Conservation (phyloP, 2,888 invertebrate genomes). For the Malthinus flaveolus region DNA sequence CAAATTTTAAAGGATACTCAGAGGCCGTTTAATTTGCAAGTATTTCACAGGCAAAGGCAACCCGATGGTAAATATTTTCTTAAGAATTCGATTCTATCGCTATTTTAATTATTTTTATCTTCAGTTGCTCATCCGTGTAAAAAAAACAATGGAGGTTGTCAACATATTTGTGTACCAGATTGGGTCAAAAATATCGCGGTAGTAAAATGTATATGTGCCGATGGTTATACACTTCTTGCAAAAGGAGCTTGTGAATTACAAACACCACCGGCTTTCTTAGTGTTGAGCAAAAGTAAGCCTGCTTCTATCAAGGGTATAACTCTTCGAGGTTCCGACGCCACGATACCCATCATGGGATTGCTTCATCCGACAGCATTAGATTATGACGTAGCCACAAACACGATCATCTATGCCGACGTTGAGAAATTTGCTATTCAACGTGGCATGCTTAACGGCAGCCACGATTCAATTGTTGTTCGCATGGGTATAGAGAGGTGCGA, state of each 20-base stretch:
- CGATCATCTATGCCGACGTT: slow-evolving; percentile 57
- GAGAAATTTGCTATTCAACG: slow-evolving; percentile 49
- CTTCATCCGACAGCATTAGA: slow-evolving; percentile 69
- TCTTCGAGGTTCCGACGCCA: slow-evolving; percentile 59
- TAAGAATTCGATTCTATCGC: neutral
- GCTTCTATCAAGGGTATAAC: slow-evolving; percentile 72
- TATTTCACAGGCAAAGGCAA: slow-evolving; percentile 78
- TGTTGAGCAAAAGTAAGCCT: slow-evolving; percentile 68
- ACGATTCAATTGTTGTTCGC: slow-evolving; percentile 47
- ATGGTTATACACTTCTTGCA: slow-evolving; percentile 67
- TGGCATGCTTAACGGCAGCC: slow-evolving; percentile 34
- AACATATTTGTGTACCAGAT: slow-evolving; percentile 74
- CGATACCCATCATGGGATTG: slow-evolving; percentile 70
- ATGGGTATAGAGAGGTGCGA: slow-evolving; percentile 67
- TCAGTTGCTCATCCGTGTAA: slow-evolving; percentile 71
- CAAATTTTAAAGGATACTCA: slow-evolving; percentile 58
- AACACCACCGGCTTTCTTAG: slow-evolving; percentile 65
- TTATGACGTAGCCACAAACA: slow-evolving; percentile 62
- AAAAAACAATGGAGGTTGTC: slow-evolving; percentile 69
- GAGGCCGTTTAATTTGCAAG: slow-evolving; percentile 67
- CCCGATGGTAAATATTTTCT: slow-evolving; percentile 62
- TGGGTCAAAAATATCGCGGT: slow-evolving; percentile 60
- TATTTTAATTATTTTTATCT: slow-evolving; percentile 22
- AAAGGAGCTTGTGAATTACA: slow-evolving; percentile 62
- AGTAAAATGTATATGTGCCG: slow-evolving; percentile 71